Evolutionary conservation across 2,888 invertebrate genomes (phyloP), one percentile per base, ranked within the genome.

Genomic region (Acronicta aceris): DNA sequence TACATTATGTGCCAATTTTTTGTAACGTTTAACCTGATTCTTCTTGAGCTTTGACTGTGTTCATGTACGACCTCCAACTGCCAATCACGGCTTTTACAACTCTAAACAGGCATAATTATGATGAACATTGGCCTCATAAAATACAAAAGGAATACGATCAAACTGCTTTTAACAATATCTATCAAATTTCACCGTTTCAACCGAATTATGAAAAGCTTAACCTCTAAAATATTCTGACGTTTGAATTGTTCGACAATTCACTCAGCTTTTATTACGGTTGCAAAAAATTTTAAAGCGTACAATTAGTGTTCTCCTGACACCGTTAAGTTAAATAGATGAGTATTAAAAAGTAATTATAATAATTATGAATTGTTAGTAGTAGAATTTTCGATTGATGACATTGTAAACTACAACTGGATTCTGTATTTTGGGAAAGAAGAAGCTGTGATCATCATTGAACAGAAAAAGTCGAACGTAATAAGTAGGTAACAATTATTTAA

Each of bases 81-180:
- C 81, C 87, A 82, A 81, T 88, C 87, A 85, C 59, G 54, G 67
- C 73, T 83, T 83, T 84, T 81, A 84, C 81, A 80, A 75, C 80
- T 83, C 69, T 81, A 82, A 82, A 78, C 81, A 82, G 79, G 69
- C 72, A 75, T 76, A 71, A 38, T 74, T 63, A 79, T 83, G 83
- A 86, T 83, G 80, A 85, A 78, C 75, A 59, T 79, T 81, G 85
- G 76, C 84, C 84, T 85, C 79, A 69, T 79, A 79, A 72, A 71
- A 51, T 27, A 77, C 56, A 74, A 79, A 79, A 69, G 61, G 54
- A 65, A 73, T 62, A 65, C 53, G 38, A 61, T 56, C 56, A 52
- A 59, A 66, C 60, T 50, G 57, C 38, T 53, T 59, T 47, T 69
- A 58, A 72, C 69, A 76, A 78, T 78, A 36, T 63, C 42, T 55